Percentiles rank a stretch among this genome's conserved stretches.
phyloP scores from a whole-genome alignment of 37 sponge, comb jelly and placozoan species.

The Beroe forskalii region DNA sequence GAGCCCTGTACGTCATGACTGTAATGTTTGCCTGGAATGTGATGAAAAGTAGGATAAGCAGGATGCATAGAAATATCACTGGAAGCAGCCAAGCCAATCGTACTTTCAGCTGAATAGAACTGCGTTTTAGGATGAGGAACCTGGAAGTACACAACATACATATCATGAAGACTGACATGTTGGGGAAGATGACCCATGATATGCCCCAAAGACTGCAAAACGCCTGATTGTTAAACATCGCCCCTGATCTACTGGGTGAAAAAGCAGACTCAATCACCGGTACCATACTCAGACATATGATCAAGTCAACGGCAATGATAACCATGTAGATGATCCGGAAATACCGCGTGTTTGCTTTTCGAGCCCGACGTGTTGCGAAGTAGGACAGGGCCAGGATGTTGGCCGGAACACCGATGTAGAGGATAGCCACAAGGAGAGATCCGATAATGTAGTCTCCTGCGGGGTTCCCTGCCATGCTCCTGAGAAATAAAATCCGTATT shows the following conservation, averaged over 20 bases:
- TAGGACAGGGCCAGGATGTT: conserved; percentile 55
- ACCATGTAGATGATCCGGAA: conserved; percentile 23
- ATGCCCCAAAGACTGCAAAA: conserved; percentile 1
- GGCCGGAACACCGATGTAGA: conserved; percentile 27
- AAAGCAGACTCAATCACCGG: conserved; percentile 21
- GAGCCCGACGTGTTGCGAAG: background rate
- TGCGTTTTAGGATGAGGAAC: background rate
- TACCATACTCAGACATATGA: background rate
- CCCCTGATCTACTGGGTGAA: background rate
- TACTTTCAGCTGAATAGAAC: background rate
- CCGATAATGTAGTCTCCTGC: conserved; percentile 1
- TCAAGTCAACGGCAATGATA: background rate
- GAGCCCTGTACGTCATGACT: conserved; percentile 11
- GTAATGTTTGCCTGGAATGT: background rate
- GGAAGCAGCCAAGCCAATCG: background rate
- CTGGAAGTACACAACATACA: conserved; percentile 3
- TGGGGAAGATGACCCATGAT: conserved; percentile 4
- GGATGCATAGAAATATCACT: background rate
- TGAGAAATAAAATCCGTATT: too few relatives aligned
- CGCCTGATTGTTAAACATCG: background rate
- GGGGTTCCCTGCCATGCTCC: background rate
- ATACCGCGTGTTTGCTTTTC: background rate
- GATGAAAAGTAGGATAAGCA: background rate
- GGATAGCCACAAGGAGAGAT: background rate
- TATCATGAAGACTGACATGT: conserved; percentile 43